phyloP scores from a whole-genome alignment of 1,140 invertebrate species.

The Plectrocnemia conspersa region DNA sequence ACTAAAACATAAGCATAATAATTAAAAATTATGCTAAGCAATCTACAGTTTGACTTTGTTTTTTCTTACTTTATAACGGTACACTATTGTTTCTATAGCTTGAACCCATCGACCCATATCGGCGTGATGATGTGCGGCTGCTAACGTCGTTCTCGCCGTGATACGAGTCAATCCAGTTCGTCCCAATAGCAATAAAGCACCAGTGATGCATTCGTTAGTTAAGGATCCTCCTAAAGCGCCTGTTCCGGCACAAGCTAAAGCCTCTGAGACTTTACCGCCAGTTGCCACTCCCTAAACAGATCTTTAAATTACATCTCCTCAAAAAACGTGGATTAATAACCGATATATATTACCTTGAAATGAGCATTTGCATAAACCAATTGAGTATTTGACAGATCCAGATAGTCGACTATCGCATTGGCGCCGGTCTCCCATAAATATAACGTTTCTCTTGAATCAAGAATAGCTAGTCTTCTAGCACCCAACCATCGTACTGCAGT shows the following conservation, averaged over 20 bases:
- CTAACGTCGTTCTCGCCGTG: constrained; percentile 76
- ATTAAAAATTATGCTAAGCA: constrained; percentile 3
- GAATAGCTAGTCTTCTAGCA: constrained; percentile 73
- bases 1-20: constrained; percentile 25
- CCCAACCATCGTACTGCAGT: constrained; percentile 85
- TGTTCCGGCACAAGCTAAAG: constrained; percentile 51
- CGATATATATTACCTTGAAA: constrained; percentile 65
- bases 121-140: constrained; percentile 67
- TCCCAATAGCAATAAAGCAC: constrained; percentile 80
- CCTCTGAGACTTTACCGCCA: constrained; percentile 60
- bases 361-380: constrained; percentile 89
- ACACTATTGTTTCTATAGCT: constrained; percentile 43
- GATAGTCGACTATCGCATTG: constrained; percentile 75
- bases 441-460: constrained; percentile 82
- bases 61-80: constrained; percentile 26
- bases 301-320: neutral
- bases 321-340: constrained; percentile 7
- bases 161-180: constrained; percentile 75
- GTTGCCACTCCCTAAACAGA: constrained; percentile 66
- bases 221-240: constrained; percentile 71
- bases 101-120: constrained; percentile 62
- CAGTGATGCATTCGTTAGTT: constrained; percentile 70
- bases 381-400: constrained; percentile 78
- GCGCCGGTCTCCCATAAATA: constrained; percentile 85
- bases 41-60: constrained; percentile 17